These are phyloP conservation scores for Smithornis capensis DNA, from an alignment of 2,113 vertebrate genomes.

Conservation along the genomic window DNA sequence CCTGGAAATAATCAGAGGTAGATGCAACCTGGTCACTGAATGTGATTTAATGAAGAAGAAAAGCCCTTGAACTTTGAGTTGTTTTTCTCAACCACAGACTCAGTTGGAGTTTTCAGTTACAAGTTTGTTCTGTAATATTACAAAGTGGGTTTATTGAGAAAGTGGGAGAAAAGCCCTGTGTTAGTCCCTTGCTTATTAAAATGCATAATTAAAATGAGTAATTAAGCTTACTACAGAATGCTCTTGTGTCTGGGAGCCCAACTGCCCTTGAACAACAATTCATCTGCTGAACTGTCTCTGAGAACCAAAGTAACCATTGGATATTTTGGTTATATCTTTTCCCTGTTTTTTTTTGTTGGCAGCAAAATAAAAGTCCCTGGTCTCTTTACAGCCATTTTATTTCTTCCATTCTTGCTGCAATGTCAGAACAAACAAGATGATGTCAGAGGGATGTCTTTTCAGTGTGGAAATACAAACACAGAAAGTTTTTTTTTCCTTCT, in stretches of 20 bases:
- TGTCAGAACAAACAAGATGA: slow-evolving; percentile 44
- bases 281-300: slow-evolving; percentile 36
- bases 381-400: slow-evolving; percentile 16
- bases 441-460: slow-evolving; percentile 25
- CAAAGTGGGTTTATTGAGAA: slow-evolving; percentile 47
- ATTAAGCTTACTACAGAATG: slow-evolving; percentile 57
- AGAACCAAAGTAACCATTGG: slow-evolving; percentile 42
- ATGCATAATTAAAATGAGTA: slow-evolving; percentile 63
- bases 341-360: neutral
- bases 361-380: slow-evolving; percentile 13
- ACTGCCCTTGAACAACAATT: slow-evolving; percentile 40
- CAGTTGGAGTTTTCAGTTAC: slow-evolving; percentile 36
- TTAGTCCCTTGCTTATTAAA: slow-evolving; percentile 50
- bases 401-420: slow-evolving; percentile 19
- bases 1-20: neutral
- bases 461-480: neutral
- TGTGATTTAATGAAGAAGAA: neutral
- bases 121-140: slow-evolving; percentile 24
- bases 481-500: neutral
- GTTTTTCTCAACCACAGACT: neutral
- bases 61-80: neutral
- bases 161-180: slow-evolving; percentile 45
- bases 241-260: slow-evolving; percentile 47
- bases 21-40: neutral
- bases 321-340: slow-evolving; percentile 40